A percentile compares a stretch with the other conserved stretches of the same genome.
These are phyloP conservation scores for Neria commutata DNA, from an alignment of 2,888 invertebrate genomes.

Conservation along the genomic window DNA sequence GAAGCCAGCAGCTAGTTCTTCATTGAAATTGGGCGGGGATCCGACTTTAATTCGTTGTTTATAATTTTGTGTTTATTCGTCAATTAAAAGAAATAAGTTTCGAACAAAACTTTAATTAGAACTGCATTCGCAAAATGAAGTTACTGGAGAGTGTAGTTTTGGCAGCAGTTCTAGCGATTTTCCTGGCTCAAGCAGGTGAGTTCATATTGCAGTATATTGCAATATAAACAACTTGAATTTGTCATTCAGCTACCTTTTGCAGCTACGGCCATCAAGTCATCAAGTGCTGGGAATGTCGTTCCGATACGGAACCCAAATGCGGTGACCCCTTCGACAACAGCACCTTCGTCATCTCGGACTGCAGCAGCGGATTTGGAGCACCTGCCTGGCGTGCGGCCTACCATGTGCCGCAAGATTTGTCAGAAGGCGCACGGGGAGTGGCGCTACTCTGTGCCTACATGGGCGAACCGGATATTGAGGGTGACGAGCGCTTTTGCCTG, in stretches of 20 bases:
- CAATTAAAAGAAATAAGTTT: no score
- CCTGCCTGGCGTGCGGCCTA: conserved; percentile 73
- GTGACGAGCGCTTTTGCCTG: conserved; percentile 88
- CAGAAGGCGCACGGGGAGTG: conserved; percentile 91
- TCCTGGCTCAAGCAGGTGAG: not conserved
- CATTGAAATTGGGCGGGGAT: no score
- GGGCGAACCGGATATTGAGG: conserved; percentile 87
- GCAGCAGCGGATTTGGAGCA: conserved; percentile 68
- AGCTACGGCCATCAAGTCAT: no score
- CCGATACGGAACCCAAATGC: conserved; percentile 87
- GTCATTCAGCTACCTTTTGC: no score
- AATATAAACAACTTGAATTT: conserved; percentile 1
- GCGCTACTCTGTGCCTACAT: conserved; percentile 89
- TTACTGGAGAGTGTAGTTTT: not conserved
- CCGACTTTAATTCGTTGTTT: no score
- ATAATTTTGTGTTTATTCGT: no score
- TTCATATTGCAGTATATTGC: not conserved
- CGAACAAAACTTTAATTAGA: no score
- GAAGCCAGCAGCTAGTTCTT: no score
- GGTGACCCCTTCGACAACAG: conserved; percentile 91
- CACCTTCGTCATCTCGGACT: conserved; percentile 85
- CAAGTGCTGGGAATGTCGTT: conserved; percentile 92
- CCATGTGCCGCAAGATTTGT: conserved; percentile 89
- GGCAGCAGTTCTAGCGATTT: not conserved
- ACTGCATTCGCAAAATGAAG: conserved; percentile 31